phyloP scores from a whole-genome alignment of 2,113 vertebrate species.

The Tichodroma muraria region DNA sequence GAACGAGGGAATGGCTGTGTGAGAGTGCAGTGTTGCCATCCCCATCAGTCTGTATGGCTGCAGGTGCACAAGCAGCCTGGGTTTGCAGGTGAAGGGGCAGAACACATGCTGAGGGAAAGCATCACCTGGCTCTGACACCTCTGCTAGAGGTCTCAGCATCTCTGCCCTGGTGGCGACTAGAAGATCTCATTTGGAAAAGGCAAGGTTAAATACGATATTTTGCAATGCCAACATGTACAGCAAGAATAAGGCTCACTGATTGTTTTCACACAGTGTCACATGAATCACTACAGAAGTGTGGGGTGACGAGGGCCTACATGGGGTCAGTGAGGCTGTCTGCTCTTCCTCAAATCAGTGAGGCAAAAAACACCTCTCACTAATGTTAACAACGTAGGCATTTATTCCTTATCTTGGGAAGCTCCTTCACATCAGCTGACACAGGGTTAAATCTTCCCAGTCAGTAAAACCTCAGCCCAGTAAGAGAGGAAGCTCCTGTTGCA shows the following conservation, averaged over 20 bases:
- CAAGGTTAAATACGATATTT: accelerated
- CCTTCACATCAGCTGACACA: background rate
- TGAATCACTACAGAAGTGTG: background rate
- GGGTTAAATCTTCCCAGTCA: background rate
- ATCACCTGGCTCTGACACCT: background rate
- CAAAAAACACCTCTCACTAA: background rate
- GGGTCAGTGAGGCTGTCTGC: background rate
- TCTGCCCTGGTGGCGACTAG: background rate
- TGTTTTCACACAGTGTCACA: background rate
- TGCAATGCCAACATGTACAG: background rate
- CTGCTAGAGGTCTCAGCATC: background rate
- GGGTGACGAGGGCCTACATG: background rate
- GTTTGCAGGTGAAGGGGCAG: background rate
- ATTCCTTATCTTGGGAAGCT: background rate
- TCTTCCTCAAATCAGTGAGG: background rate
- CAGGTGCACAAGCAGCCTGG: background rate
- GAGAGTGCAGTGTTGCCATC: background rate
- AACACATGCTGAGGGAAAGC: background rate
- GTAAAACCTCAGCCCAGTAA: background rate
- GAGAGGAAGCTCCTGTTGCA: background rate
- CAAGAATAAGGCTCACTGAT: background rate
- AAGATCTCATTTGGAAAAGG: background rate
- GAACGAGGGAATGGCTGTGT: background rate
- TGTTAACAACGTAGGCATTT: background rate
- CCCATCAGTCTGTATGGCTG: background rate